Conservation (phyloP, 2,888 invertebrate genomes). For the Drosophila borealis region DNA sequence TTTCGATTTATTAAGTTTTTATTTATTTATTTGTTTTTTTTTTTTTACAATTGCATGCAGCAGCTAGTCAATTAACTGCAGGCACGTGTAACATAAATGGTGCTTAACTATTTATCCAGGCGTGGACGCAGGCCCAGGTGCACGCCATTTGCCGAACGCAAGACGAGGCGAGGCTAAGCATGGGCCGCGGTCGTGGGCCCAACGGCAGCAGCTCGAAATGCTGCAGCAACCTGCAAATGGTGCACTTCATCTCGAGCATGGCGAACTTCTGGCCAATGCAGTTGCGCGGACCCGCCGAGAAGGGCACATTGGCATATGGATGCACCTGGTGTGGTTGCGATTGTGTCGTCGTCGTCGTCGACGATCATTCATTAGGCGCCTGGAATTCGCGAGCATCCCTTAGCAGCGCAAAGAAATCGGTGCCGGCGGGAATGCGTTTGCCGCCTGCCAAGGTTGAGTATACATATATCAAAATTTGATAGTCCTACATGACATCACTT, state of each 20-base stretch:
- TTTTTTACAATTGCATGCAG: no score
- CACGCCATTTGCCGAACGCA: conserved; percentile 77
- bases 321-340: conserved; percentile 62
- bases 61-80: not conserved
- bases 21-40: no score
- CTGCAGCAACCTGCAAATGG: conserved; percentile 74
- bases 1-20: no score
- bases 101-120: not conserved
- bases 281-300: conserved; percentile 83
- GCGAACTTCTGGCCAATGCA: conserved; percentile 84
- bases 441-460: conserved; percentile 62
- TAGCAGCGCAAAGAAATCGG: conserved; percentile 69
- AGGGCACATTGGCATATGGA: conserved; percentile 80
- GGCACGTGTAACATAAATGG: not conserved
- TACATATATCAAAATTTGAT: not conserved
- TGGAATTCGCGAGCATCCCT: conserved; percentile 73
- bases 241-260: conserved; percentile 82
- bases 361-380: conserved; percentile 72
- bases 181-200: conserved; percentile 68
- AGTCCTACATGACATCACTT: conserved; percentile 56
- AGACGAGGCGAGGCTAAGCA: conserved; percentile 74
- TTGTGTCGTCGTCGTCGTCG: conserved; percentile 6
- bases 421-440: conserved; percentile 74
- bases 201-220: conserved; percentile 79
- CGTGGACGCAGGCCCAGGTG: conserved; percentile 69